phyloP scores from a whole-genome alignment of 2,113 vertebrate species.

The Polypterus senegalus region DNA sequence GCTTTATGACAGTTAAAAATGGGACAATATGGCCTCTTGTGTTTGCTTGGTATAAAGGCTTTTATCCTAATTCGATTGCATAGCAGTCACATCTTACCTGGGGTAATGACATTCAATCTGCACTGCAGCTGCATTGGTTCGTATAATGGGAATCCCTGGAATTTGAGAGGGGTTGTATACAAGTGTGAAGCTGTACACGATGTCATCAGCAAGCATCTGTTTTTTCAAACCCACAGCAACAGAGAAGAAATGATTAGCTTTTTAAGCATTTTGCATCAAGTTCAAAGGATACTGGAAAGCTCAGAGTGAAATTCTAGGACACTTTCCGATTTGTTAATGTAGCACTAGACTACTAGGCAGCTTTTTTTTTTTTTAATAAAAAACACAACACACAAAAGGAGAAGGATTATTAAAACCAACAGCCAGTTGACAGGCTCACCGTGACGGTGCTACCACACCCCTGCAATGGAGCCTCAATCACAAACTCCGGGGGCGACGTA shows the following conservation, averaged over 20 bases:
- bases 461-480: conserved; percentile 12
- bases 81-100: conserved; percentile 8
- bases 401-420: not conserved
- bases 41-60: no score
- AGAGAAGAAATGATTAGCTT: no score
- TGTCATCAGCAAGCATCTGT: conserved; percentile 13
- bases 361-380: no score
- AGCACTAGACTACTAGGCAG: no score
- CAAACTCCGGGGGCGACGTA: not conserved
- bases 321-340: no score
- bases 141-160: conserved; percentile 3
- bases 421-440: not conserved
- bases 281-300: no score
- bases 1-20: no score
- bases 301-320: no score
- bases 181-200: conserved; percentile 16
- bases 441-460: conserved; percentile 9
- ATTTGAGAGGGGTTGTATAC: conserved; percentile 3
- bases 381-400: not conserved
- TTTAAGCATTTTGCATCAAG: no score
- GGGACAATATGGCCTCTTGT: no score
- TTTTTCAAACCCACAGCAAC: no score
- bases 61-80: no score
- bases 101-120: conserved; percentile 16
- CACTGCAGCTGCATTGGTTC: conserved; percentile 6